Base-by-base conservation (phyloP, 1,140 invertebrate genomes). In the Drosophila novamexicana region DNA sequence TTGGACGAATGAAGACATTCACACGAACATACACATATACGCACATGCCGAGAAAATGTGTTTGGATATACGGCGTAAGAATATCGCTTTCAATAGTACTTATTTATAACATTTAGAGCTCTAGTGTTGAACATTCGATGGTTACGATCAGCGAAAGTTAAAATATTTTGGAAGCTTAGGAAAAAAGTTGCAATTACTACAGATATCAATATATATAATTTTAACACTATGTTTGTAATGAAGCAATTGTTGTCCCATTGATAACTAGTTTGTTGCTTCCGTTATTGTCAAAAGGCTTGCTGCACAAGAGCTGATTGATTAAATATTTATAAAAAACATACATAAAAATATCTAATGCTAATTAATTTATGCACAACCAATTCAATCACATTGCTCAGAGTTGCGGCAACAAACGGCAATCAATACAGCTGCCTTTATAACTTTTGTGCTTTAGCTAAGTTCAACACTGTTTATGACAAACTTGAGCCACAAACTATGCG, bases 381-480 rank as follows among this genome's bases (percentile, higher is more conserved):
- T 56, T 39, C 47, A 69, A 69, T 73, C 70, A 54, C 6, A 37
- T 39, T 5, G 16, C 7, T 3, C 16, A 18, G 29, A 14, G 8
- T 32, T 36, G 34, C 18, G 45, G 57, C 57, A 62, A 64, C 62
- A 75, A 75, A 70, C 37, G 64, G 80, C 82, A 85, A 85, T 86
- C 82, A 85, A 86, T 86, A 70, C 45, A 42, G 71, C 52, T 57
- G 61, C 50, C 53, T 66, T 63, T 67, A 54, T 64, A 85, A 86
- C 70, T 85, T 85, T 83, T 78, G 63, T 86, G 59, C 81, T 85
- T 64, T 77, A 77, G 71, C 84, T 85, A 85, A 85, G 82, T 81
- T 85, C 52, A 81, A 82, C 79, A 85, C 86, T 85, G 82, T 86
- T 85, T 85, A 85, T 85, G 82, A 86, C 82, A 81, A 86, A 85